These are phyloP conservation scores for Trinorchestia longiramus DNA, from an alignment of 1,140 invertebrate genomes.

Conservation along the genomic window DNA sequence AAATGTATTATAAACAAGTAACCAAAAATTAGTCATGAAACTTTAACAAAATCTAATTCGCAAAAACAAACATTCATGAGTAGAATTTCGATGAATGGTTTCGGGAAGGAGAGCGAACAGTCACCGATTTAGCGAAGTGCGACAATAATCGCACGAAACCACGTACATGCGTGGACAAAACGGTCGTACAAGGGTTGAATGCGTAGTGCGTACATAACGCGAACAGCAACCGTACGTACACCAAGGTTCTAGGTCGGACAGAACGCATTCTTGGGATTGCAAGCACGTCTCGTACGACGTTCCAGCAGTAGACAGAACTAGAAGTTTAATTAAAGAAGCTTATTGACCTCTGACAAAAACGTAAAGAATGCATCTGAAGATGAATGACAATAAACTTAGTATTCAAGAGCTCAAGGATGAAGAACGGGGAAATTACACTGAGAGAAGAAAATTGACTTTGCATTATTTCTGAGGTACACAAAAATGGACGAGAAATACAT, in stretches of 20 bases:
- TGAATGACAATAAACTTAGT: background rate
- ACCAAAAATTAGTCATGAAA: too few relatives aligned
- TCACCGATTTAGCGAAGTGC: too few relatives aligned
- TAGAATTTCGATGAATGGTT: too few relatives aligned
- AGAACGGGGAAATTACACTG: background rate
- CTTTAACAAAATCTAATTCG: too few relatives aligned
- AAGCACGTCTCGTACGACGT: background rate
- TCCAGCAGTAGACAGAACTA: background rate
- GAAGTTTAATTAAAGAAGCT: background rate
- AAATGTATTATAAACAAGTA: too few relatives aligned
- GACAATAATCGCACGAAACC: too few relatives aligned
- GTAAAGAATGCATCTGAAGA: background rate
- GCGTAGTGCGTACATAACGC: background rate
- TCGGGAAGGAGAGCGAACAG: too few relatives aligned
- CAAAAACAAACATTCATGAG: too few relatives aligned
- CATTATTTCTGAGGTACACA: background rate
- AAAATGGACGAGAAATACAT: background rate
- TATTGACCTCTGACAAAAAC: background rate
- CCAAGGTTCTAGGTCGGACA: background rate
- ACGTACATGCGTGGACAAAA: background rate
- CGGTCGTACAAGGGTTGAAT: background rate
- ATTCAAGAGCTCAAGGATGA: background rate
- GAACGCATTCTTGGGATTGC: background rate
- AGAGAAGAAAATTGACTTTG: background rate
- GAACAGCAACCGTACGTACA: background rate